Percentiles rank a stretch among this genome's conserved stretches.
Evolutionary conservation across 2,888 invertebrate species (phyloP).

Genomic region (Lasioglossum lativentre): DNA sequence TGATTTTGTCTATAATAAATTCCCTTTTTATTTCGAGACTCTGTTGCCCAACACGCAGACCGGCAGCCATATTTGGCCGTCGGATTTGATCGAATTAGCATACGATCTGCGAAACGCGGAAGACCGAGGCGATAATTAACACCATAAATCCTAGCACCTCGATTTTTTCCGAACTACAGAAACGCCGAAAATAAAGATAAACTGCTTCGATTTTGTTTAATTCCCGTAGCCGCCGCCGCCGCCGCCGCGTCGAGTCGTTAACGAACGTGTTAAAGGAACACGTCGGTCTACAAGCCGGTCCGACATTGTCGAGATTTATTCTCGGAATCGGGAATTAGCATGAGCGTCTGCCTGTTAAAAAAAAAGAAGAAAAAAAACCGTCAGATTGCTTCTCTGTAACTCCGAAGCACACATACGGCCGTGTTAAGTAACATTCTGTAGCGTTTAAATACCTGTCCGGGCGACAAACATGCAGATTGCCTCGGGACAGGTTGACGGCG

Average conservation of each 20-base stretch:
- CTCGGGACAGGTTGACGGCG: background rate
- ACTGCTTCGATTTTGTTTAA: background rate
- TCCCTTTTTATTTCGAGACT: background rate
- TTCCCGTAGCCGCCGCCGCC: background rate
- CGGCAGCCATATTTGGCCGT: background rate
- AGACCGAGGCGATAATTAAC: background rate
- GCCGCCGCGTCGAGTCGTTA: background rate
- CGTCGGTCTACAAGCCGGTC: background rate
- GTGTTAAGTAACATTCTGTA: constrained; percentile 9
- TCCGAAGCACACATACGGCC: background rate
- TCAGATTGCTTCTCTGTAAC: background rate
- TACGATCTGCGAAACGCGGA: background rate
- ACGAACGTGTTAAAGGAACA: background rate
- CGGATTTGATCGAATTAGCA: constrained; percentile 2
- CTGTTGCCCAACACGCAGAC: background rate
- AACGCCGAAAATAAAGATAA: background rate
- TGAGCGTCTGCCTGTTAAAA: background rate
- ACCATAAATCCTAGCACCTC: background rate
- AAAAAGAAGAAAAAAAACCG: background rate
- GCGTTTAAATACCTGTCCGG: constrained; percentile 10
- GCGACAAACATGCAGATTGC: constrained; percentile 7
- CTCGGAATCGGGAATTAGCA: constrained; percentile 8
- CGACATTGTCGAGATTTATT: constrained; percentile 2
- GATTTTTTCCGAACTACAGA: background rate
- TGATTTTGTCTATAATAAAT: background rate